Evolutionary conservation across 1,140 invertebrate species (phyloP).

Genomic region (Drosophila leontia): DNA sequence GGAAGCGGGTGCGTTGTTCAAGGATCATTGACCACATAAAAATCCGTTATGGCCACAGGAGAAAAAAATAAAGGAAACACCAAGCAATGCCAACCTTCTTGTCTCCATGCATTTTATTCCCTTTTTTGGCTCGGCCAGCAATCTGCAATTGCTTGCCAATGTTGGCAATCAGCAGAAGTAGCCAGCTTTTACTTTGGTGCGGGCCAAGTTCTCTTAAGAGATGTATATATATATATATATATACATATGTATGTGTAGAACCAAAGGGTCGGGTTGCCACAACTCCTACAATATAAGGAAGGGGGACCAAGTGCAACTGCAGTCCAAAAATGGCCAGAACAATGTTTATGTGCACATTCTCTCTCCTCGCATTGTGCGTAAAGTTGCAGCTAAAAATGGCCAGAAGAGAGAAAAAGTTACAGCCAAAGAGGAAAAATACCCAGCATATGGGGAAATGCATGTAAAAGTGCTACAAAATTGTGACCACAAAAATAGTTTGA

Average conservation of each 20-base stretch:
- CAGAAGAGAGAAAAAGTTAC: conserved; percentile 12
- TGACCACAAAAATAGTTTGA: conserved; percentile 4
- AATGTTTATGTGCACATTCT: conserved; percentile 60
- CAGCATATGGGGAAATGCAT: background rate
- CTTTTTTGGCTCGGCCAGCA: conserved; percentile 62
- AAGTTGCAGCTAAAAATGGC: conserved; percentile 41
- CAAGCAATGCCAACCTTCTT: conserved; percentile 27
- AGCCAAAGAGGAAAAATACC: background rate
- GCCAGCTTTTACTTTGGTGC: conserved; percentile 31
- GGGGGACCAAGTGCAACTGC: conserved; percentile 1
- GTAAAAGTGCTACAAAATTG: background rate
- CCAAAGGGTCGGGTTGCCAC: conserved; percentile 5
- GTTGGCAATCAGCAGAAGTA: conserved; percentile 52
- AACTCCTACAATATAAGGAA: conserved; percentile 17
- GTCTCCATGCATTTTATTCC: conserved; percentile 64
- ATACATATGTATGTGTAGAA: background rate
- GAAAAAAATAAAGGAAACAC: conserved; percentile 16
- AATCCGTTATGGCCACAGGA: conserved; percentile 68
- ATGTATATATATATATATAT: background rate
- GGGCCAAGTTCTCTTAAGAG: conserved; percentile 28
- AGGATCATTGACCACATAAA: conserved; percentile 82
- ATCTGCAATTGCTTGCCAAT: conserved; percentile 46
- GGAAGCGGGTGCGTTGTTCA: conserved; percentile 50
- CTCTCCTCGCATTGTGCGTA: conserved; percentile 58
- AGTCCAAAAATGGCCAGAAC: conserved; percentile 70